These are phyloP conservation scores for Pachyuromys duprasi DNA, from an alignment of 2,797 vertebrate genomes.

Conservation along the genomic window DNA sequence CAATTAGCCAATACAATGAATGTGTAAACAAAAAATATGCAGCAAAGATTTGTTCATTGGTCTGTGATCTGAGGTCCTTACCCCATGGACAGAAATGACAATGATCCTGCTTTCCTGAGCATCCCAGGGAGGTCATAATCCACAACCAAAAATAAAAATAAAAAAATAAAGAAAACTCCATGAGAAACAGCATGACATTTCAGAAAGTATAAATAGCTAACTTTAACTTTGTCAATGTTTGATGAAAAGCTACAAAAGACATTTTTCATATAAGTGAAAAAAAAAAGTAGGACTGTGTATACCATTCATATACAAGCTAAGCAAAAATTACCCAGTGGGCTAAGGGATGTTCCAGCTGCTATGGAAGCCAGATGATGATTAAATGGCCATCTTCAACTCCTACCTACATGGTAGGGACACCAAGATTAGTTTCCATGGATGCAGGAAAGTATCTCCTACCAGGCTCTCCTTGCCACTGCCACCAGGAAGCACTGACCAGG, in stretches of 20 bases:
- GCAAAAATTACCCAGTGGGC: conserved; percentile 49
- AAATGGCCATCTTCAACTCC: accelerated
- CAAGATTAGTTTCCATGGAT: neutral
- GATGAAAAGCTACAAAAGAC: neutral
- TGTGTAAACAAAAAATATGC: conserved; percentile 34
- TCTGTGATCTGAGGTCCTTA: neutral
- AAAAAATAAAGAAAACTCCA: neutral
- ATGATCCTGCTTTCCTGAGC: neutral
- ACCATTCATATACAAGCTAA: neutral
- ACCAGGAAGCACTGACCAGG: neutral
- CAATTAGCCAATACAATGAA: conserved; percentile 14
- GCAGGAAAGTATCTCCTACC: neutral
- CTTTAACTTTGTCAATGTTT: neutral
- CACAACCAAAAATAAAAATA: neutral
- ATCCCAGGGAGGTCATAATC: neutral
- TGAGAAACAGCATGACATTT: neutral
- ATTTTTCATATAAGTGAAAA: neutral
- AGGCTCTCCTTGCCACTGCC: neutral
- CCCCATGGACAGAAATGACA: neutral
- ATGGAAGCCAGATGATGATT: neutral
- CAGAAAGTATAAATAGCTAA: neutral
- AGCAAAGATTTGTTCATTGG: neutral
- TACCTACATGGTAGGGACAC: neutral
- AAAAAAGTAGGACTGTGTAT: neutral
- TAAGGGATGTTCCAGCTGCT: neutral